Evolutionary conservation across 2,888 invertebrate species (phyloP).

Genomic region (Chesias legatella): DNA sequence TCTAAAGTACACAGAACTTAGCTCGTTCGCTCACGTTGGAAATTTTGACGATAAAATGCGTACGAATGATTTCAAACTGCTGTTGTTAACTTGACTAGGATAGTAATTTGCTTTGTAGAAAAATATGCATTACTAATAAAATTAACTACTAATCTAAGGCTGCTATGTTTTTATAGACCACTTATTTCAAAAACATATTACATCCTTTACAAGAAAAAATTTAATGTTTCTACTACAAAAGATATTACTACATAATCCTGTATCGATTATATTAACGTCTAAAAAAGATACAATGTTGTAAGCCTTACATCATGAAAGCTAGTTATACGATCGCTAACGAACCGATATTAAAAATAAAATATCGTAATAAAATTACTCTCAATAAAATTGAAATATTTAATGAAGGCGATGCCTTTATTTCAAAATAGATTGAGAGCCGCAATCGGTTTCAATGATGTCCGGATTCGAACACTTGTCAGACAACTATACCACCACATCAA

Average conservation of each 20-base stretch:
- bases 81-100: too few relatives aligned
- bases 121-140: too few relatives aligned
- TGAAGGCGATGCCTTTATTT: slow-evolving; percentile 59
- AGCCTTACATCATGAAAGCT: slow-evolving; percentile 3
- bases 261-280: not conserved
- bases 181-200: too few relatives aligned
- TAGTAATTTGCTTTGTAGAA: too few relatives aligned
- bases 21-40: slow-evolving; percentile 44
- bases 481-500: slow-evolving; percentile 59
- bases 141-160: too few relatives aligned
- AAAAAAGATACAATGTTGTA: slow-evolving; percentile 1
- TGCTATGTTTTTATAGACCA: too few relatives aligned
- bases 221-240: too few relatives aligned
- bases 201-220: too few relatives aligned
- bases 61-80: slow-evolving; percentile 7
- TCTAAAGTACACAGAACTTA: slow-evolving; percentile 49
- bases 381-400: slow-evolving; percentile 65
- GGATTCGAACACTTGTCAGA: slow-evolving; percentile 61
- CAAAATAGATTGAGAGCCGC: slow-evolving; percentile 53
- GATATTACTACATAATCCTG: too few relatives aligned
- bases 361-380: slow-evolving; percentile 47
- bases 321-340: slow-evolving; percentile 17
- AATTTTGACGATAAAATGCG: slow-evolving; percentile 33
- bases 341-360: slow-evolving; percentile 50
- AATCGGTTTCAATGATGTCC: slow-evolving; percentile 49